Evolutionary conservation across 2,888 invertebrate genomes (phyloP).

Genomic region (Subacronicta megacephala): DNA sequence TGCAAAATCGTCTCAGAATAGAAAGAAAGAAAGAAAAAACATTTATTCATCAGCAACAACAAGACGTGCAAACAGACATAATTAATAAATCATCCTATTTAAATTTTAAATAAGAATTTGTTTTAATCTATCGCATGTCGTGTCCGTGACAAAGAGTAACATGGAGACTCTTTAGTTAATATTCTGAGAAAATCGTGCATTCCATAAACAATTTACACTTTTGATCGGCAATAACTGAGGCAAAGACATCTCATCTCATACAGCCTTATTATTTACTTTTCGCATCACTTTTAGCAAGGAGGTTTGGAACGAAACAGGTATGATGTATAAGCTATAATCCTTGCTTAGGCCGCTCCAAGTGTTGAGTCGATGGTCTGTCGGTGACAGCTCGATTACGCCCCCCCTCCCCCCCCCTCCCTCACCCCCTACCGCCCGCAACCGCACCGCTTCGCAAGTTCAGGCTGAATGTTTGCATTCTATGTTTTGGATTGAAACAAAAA

Average conservation of each 20-base stretch:
- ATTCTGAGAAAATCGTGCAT: too few relatives aligned
- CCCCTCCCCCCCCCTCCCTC: conserved; percentile 34
- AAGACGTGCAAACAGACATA: too few relatives aligned
- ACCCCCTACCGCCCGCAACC: conserved; percentile 25
- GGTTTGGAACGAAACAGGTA: conserved; percentile 47
- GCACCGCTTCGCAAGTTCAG: conserved; percentile 49
- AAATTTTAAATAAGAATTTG: too few relatives aligned
- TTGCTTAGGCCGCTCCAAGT: conserved; percentile 62
- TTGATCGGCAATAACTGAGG: background rate
- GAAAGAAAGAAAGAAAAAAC: too few relatives aligned
- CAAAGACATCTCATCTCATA: conserved; percentile 22
- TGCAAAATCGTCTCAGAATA: too few relatives aligned
- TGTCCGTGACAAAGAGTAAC: too few relatives aligned
- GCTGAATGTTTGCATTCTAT: conserved; percentile 52
- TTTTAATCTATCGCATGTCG: too few relatives aligned
- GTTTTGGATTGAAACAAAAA: conserved; percentile 47
- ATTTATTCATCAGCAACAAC: too few relatives aligned
- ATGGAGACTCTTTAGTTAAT: too few relatives aligned
- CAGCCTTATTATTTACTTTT: conserved; percentile 16
- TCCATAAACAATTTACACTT: background rate
- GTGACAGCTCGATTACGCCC: conserved; percentile 67
- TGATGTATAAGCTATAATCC: conserved; percentile 61
- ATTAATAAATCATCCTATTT: too few relatives aligned
- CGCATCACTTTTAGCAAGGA: conserved; percentile 31
- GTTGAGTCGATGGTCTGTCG: conserved; percentile 61